These are phyloP conservation scores for Catamblyrhynchus diadema DNA, from an alignment of 2,797 vertebrate species.

Conservation along the genomic window DNA sequence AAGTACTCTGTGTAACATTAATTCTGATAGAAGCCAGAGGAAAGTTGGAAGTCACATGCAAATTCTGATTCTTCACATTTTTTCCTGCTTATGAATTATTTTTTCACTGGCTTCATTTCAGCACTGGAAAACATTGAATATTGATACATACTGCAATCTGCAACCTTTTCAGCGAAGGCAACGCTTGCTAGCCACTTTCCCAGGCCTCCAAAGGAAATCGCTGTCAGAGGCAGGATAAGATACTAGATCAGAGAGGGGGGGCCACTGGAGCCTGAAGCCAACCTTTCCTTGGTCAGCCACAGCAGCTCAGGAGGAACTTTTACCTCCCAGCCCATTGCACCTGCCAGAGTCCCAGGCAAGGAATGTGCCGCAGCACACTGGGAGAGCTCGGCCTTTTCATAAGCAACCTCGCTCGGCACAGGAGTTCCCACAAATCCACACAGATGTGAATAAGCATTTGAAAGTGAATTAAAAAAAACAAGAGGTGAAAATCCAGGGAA, in stretches of 20 bases:
- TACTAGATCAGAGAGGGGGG: neutral
- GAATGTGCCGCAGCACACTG: fast-evolving
- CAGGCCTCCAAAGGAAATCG: neutral
- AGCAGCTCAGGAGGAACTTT: neutral
- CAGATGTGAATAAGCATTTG: fast-evolving
- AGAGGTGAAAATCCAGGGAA: neutral
- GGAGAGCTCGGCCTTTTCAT: fast-evolving
- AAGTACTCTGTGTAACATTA: neutral
- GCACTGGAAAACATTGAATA: neutral
- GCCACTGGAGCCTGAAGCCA: neutral
- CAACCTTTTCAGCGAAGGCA: neutral
- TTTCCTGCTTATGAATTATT: neutral
- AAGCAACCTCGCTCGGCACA: fast-evolving
- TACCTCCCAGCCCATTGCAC: neutral
- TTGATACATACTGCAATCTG: neutral
- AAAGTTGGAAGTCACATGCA: conserved; percentile 37
- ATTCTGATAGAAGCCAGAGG: conserved; percentile 18
- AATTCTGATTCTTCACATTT: neutral
- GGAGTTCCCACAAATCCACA: neutral
- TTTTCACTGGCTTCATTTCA: neutral
- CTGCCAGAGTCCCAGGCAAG: neutral
- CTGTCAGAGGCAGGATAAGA: conserved; percentile 7
- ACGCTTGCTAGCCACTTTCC: neutral
- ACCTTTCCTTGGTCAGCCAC: neutral
- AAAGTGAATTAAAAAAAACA: neutral